Percentiles rank a stretch among this genome's conserved stretches.
phyloP scores from a whole-genome alignment of 1,140 invertebrate genomes.

The Drosophila novamexicana region DNA sequence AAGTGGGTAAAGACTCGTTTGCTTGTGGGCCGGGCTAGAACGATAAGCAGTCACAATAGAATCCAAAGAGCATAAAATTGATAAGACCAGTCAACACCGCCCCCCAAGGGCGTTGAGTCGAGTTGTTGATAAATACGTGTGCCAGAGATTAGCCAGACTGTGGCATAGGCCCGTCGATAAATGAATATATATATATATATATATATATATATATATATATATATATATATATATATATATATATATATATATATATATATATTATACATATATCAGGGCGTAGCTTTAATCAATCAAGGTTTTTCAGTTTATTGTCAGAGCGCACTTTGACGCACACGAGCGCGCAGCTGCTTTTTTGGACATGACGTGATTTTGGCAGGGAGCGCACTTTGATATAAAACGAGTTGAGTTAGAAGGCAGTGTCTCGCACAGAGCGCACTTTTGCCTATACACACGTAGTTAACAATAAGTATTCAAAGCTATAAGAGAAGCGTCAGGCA shows the following conservation, averaged over 20 bases:
- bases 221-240: not conserved
- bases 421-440: not conserved
- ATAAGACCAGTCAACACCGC: not conserved
- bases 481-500: not conserved
- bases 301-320: conserved; percentile 8
- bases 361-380: not conserved
- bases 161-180: not conserved
- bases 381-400: too few species aligned
- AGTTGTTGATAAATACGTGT: conserved; percentile 10
- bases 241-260: conserved; percentile 1
- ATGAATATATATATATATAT: not conserved
- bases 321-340: conserved; percentile 5
- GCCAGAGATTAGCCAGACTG: conserved; percentile 17
- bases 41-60: conserved; percentile 18
- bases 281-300: conserved; percentile 16
- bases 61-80: conserved; percentile 2
- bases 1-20: conserved; percentile 1
- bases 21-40: conserved; percentile 8
- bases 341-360: not conserved
- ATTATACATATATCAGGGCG: conserved; percentile 1
- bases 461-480: not conserved
- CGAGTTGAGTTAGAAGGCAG: not conserved
- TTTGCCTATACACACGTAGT: not conserved
- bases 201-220: not conserved
- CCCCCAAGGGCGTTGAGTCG: conserved; percentile 8